Percentiles rank a stretch among this genome's conserved stretches.
These are phyloP conservation scores for Cardiocondyla obscurior DNA, from an alignment of 1,140 invertebrate genomes.

Conservation along the genomic window DNA sequence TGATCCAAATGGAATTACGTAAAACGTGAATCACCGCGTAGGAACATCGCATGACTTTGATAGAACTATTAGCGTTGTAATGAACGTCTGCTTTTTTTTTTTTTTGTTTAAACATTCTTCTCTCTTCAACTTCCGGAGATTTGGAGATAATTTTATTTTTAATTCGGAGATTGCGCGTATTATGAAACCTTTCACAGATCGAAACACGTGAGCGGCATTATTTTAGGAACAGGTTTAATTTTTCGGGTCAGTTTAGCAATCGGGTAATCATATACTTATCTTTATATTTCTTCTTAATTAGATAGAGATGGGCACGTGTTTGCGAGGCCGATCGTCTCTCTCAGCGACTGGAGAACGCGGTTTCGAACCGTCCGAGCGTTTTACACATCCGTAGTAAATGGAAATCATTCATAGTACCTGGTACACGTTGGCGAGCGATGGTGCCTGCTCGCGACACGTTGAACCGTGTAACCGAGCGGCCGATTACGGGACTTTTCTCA, in stretches of 20 bases:
- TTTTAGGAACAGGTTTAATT: neutral
- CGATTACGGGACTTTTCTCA: slow-evolving; percentile 59
- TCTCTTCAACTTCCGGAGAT: no score
- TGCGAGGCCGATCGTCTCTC: neutral
- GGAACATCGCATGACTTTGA: neutral
- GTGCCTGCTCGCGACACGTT: neutral
- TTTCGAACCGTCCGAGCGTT: neutral
- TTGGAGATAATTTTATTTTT: no score
- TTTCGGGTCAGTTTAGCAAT: no score
- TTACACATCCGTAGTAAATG: slow-evolving; percentile 47
- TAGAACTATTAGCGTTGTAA: neutral
- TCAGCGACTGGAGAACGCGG: neutral
- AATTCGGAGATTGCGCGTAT: neutral
- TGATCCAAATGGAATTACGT: neutral
- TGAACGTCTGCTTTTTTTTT: neutral
- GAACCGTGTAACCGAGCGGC: neutral
- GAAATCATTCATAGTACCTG: slow-evolving; percentile 47
- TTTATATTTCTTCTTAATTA: no score
- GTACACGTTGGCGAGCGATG: neutral
- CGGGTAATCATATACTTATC: no score
- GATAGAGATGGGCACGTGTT: no score
- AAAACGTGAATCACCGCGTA: neutral
- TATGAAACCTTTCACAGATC: neutral
- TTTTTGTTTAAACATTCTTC: neutral
- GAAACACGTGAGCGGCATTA: neutral